phyloP scores from a whole-genome alignment of 2,797 vertebrate genomes.

The Ciconia nigra region DNA sequence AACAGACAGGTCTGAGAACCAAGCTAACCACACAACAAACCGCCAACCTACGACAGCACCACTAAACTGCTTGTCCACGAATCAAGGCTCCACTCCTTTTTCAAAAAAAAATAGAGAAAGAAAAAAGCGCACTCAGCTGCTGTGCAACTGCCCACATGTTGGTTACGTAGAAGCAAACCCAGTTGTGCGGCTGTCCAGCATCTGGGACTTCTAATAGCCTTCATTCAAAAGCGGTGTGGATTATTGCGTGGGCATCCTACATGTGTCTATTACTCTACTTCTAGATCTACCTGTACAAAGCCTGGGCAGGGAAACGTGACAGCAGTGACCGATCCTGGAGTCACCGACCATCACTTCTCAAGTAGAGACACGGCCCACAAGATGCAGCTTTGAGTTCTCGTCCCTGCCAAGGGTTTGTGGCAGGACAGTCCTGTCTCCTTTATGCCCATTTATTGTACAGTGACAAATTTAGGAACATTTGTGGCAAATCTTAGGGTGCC shows the following conservation, averaged over 20 bases:
- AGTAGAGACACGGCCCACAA: background rate
- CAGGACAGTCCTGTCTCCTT: background rate
- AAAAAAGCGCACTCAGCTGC: background rate
- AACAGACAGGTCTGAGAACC: conserved; percentile 48
- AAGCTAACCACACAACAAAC: conserved; percentile 63
- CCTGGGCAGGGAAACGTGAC: background rate
- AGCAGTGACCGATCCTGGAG: background rate
- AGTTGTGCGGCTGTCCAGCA: background rate
- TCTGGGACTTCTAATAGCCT: background rate
- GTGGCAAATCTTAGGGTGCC: background rate
- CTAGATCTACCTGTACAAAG: background rate
- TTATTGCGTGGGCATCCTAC: accelerated
- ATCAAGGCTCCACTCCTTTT: background rate
- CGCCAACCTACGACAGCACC: background rate
- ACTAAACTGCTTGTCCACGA: background rate
- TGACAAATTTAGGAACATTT: background rate
- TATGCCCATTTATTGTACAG: background rate
- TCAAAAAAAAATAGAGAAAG: background rate
- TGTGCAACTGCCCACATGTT: background rate
- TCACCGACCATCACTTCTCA: accelerated
- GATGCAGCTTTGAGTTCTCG: background rate
- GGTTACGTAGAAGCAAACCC: background rate
- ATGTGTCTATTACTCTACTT: background rate
- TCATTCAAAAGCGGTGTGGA: background rate
- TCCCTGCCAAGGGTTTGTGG: background rate